Conservation (phyloP, 2,888 invertebrate genomes). For the Caenorhabditis macrosperma region DNA sequence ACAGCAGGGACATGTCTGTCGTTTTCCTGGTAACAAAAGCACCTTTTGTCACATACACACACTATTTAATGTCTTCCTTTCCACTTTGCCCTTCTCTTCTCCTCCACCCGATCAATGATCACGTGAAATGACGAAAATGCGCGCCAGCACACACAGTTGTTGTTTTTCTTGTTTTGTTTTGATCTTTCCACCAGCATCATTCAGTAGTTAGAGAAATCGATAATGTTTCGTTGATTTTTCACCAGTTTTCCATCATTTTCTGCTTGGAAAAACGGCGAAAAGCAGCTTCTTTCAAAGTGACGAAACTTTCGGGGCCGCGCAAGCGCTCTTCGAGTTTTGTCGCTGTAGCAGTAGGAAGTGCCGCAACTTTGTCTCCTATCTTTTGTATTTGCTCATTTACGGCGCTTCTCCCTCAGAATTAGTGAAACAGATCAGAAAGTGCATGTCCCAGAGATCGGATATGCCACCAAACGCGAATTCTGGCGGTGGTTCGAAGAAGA, state of each 20-base stretch:
- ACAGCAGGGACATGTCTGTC: background rate
- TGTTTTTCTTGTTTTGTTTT: conserved; percentile 13
- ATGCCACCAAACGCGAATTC: conserved; percentile 65
- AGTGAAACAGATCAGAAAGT: background rate
- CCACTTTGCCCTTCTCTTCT: background rate
- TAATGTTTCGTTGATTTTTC: background rate
- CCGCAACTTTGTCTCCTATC: too few relatives aligned
- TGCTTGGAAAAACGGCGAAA: background rate
- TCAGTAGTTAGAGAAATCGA: background rate
- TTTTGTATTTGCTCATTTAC: too few relatives aligned
- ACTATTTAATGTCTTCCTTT: conserved; percentile 8
- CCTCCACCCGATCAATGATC: conserved; percentile 4
- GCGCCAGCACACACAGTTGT: background rate
- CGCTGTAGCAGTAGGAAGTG: too few relatives aligned
- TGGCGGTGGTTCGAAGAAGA: conserved; percentile 52
- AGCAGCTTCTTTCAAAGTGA: background rate
- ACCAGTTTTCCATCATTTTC: background rate
- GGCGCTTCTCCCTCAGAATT: background rate
- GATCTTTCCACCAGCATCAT: background rate
- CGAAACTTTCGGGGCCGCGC: too few relatives aligned
- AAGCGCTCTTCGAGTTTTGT: too few relatives aligned
- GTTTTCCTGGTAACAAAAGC: conserved; percentile 19
- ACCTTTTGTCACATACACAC: conserved; percentile 23
- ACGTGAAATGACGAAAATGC: background rate
- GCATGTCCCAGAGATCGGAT: conserved; percentile 29